Percentiles rank a stretch among this genome's conserved stretches.
These are phyloP conservation scores for Brachyhypopomus occidentalis DNA, from an alignment of 2,113 vertebrate genomes.

Conservation along the genomic window DNA sequence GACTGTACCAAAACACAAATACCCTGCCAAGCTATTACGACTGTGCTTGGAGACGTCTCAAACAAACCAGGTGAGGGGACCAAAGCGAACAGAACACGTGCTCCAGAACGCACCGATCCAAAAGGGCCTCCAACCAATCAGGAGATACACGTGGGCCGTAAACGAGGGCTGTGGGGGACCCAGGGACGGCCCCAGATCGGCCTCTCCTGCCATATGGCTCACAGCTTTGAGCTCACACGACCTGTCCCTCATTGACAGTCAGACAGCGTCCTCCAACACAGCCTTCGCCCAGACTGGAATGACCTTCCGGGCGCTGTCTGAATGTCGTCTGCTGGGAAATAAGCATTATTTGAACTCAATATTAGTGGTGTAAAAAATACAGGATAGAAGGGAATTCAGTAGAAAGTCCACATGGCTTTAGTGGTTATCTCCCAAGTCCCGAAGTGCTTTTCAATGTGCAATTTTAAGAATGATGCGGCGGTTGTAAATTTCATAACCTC, in stretches of 20 bases:
- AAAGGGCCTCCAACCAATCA: conserved; percentile 40
- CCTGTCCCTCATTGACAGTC: background rate
- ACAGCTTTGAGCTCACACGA: conserved; percentile 61
- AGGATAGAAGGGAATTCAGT: background rate
- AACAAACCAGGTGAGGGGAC: conserved; percentile 1
- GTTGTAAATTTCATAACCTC: background rate
- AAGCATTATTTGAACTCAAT: background rate
- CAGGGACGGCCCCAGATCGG: conserved; percentile 64
- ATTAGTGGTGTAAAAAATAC: background rate
- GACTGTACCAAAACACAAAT: conserved; percentile 4
- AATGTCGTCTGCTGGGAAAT: background rate
- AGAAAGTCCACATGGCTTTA: background rate
- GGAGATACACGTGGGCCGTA: conserved; percentile 38
- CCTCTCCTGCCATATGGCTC: conserved; percentile 64
- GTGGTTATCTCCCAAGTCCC: background rate
- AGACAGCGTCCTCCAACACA: background rate
- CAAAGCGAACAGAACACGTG: background rate
- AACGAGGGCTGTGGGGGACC: conserved; percentile 56
- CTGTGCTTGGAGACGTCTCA: conserved; percentile 19
- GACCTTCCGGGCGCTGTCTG: background rate
- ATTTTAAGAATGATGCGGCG: too few relatives aligned
- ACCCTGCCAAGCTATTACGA: conserved; percentile 19
- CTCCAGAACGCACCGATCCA: background rate
- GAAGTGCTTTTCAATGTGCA: background rate
- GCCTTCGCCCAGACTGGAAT: background rate